Conservation (phyloP, 2,113 vertebrate genomes). For the Corapipo altera region DNA sequence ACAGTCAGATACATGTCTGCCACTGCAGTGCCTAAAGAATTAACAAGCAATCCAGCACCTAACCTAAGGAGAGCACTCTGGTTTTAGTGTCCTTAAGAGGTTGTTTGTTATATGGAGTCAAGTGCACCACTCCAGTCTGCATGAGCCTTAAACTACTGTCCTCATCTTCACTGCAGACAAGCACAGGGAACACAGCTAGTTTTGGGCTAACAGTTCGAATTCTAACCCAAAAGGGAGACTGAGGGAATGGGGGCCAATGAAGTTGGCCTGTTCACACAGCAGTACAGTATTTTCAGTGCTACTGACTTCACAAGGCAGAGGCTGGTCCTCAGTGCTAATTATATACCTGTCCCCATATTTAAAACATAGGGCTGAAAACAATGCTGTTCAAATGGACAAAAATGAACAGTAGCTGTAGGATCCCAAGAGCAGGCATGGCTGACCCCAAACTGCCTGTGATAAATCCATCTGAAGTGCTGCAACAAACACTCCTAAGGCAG, state of each 20-base stretch:
- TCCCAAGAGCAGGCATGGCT: not conserved
- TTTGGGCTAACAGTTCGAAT: not conserved
- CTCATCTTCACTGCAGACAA: not conserved
- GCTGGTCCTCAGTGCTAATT: not conserved
- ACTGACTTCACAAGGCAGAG: not conserved
- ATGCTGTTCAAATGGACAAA: not conserved
- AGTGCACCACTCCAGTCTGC: not conserved
- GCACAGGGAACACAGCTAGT: not conserved
- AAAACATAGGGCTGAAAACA: not conserved
- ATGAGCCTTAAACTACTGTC: not conserved
- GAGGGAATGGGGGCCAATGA: not conserved
- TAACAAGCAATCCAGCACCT: not conserved
- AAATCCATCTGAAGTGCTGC: not conserved
- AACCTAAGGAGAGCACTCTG: not conserved
- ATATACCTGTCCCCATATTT: not conserved
- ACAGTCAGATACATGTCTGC: not conserved
- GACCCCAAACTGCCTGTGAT: not conserved
- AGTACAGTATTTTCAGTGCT: not conserved
- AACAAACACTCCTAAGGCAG: not conserved
- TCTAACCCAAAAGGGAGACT: not conserved
- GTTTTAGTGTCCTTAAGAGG: not conserved
- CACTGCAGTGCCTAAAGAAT: not conserved
- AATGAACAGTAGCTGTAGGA: not conserved
- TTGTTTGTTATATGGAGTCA: not conserved
- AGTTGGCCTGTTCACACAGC: not conserved